A percentile compares a stretch with the other conserved stretches of the same genome.
Evolutionary conservation across 2,113 vertebrate genomes (phyloP).

Genomic region (Cisticola juncidis): DNA sequence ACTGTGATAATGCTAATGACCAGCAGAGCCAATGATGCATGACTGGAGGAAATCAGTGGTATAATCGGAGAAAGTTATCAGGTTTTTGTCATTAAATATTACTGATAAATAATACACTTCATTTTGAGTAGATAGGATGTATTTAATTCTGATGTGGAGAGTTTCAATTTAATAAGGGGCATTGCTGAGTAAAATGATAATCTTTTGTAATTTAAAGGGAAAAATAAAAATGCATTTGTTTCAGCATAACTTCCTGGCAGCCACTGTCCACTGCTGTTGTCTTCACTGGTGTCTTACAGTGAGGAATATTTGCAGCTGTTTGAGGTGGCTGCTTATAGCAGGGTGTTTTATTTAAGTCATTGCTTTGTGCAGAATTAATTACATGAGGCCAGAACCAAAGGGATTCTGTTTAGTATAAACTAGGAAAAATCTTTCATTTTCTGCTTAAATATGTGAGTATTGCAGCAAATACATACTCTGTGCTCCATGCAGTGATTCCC

Average conservation of each 20-base stretch:
- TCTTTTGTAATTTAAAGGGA: conserved; percentile 73
- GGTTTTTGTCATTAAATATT: conserved; percentile 82
- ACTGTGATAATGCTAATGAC: conserved; percentile 79
- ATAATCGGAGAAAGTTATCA: conserved; percentile 76
- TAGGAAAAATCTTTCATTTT: not conserved
- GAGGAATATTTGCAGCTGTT: not conserved
- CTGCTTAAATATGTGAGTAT: not conserved
- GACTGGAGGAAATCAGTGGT: conserved; percentile 75
- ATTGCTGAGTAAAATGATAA: conserved; percentile 74
- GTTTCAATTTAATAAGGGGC: conserved; percentile 71
- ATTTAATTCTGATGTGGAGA: conserved; percentile 77
- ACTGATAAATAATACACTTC: conserved; percentile 80
- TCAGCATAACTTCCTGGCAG: not conserved
- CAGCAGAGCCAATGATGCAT: conserved; percentile 70
- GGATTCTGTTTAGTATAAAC: not conserved
- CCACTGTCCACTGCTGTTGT: conserved; percentile 25
- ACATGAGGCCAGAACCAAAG: not conserved
- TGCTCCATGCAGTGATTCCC: not conserved
- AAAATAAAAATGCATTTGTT: conserved; percentile 70
- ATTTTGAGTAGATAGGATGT: conserved; percentile 72
- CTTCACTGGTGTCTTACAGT: conserved; percentile 23
- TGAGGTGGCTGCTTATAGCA: conserved; percentile 27
- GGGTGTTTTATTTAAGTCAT: conserved; percentile 20
- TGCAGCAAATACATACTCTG: not conserved
- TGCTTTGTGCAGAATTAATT: conserved; percentile 18